phyloP scores from a whole-genome alignment of 2,113 vertebrate genomes.

The Paedocypris sp. region DNA sequence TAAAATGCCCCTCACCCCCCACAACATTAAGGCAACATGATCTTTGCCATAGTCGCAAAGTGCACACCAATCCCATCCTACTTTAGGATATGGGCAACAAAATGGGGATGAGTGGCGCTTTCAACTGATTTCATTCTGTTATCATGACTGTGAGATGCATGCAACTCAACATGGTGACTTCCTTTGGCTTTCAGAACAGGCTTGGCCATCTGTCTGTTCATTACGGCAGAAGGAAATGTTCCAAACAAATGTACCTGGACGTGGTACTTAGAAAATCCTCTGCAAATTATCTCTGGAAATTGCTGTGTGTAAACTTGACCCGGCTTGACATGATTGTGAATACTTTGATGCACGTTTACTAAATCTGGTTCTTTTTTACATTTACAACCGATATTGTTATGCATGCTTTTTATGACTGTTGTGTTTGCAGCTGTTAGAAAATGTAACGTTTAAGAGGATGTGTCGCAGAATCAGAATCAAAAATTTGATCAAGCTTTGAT shows the following conservation, averaged over 20 bases:
- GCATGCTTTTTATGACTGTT: no score
- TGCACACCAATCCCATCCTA: neutral
- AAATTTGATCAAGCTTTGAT: no score
- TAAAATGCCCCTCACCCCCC: neutral
- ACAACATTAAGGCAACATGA: neutral
- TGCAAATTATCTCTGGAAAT: no score
- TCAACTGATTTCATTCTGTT: neutral
- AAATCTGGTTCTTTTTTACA: no score
- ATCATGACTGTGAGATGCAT: neutral
- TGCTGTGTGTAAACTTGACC: no score
- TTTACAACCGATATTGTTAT: no score
- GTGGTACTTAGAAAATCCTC: no score
- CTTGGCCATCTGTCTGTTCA: no score
- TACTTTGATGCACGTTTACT: neutral
- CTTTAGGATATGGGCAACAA: neutral
- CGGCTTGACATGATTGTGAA: neutral
- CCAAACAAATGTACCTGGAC: neutral
- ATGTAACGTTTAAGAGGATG: no score
- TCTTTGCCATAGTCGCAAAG: neutral
- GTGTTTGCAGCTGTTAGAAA: no score
- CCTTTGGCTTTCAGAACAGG: neutral
- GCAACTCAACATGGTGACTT: neutral
- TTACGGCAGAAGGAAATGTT: neutral
- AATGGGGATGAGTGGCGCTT: neutral
- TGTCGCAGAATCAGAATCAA: no score